phyloP scores from a whole-genome alignment of 2,113 vertebrate genomes.

The Cebidichthys violaceus region DNA sequence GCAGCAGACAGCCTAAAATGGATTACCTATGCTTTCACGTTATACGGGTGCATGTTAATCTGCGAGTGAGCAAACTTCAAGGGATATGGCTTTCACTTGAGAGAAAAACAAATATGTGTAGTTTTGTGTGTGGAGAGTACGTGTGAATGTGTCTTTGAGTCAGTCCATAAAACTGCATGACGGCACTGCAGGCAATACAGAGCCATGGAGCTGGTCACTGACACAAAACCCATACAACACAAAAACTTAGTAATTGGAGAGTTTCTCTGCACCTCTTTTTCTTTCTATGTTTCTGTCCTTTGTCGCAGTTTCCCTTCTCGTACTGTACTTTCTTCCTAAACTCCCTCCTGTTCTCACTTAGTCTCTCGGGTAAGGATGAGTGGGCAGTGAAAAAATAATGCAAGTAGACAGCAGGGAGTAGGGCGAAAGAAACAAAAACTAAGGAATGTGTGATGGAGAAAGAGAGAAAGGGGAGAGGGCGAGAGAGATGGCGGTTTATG shows the following conservation, averaged over 20 bases:
- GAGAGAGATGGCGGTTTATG: constrained; percentile 21
- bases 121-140: constrained; percentile 11
- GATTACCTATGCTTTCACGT: constrained; percentile 57
- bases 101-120: constrained; percentile 1
- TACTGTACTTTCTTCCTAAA: constrained; percentile 11
- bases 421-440: not conserved
- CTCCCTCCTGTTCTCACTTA: constrained; percentile 1
- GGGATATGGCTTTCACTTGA: constrained; percentile 25
- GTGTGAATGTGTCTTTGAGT: constrained; percentile 18
- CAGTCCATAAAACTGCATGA: not conserved
- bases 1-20: constrained; percentile 55
- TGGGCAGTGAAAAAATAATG: constrained; percentile 52
- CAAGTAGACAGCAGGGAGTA: constrained; percentile 11
- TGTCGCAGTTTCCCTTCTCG: not conserved
- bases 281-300: not conserved
- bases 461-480: not conserved
- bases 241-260: constrained; percentile 6
- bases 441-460: not conserved
- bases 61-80: constrained; percentile 10
- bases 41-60: constrained; percentile 48
- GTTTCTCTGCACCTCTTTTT: not conserved
- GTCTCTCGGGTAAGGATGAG: constrained; percentile 15
- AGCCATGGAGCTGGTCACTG: constrained; percentile 9
- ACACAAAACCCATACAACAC: constrained; percentile 1
- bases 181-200: constrained; percentile 15